phyloP scores from a whole-genome alignment of 2,888 invertebrate genomes.

The Thecocarcelia acutangulata region DNA sequence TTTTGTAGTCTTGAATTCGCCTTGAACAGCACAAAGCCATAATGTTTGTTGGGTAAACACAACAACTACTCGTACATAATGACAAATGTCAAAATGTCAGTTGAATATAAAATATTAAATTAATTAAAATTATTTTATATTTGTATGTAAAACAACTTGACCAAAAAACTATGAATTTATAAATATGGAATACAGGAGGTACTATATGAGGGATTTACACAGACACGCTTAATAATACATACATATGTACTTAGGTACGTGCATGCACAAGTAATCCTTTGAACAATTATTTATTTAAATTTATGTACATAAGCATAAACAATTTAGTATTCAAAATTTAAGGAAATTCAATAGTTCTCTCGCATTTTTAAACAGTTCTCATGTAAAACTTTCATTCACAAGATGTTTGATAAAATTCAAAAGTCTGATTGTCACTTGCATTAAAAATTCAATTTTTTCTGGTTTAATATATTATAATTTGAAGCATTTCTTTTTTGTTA shows the following conservation, averaged over 20 bases:
- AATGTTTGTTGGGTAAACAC: no score
- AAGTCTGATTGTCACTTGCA: no score
- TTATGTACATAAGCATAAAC: neutral
- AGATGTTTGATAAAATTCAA: no score
- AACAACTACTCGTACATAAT: neutral
- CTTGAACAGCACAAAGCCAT: no score
- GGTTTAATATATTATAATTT: neutral
- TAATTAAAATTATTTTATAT: conserved; percentile 61
- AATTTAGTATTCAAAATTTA: no score
- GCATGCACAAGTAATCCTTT: neutral
- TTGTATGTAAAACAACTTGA: conserved; percentile 8
- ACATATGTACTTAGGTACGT: no score
- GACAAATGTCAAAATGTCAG: conserved; percentile 65
- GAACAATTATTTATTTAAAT: conserved; percentile 33
- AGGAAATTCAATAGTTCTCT: no score
- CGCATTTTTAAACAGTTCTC: no score
- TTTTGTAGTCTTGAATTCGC: no score
- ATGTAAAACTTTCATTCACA: no score
- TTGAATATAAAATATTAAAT: conserved; percentile 65
- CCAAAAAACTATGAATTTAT: conserved; percentile 3
- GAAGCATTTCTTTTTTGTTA: conserved; percentile 8
- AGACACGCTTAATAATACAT: neutral
- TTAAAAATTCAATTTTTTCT: neutral
- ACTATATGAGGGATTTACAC: conserved; percentile 1
- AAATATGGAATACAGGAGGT: neutral